Conservation (phyloP, 2,797 vertebrate species). For the Tadarida brasiliensis region DNA sequence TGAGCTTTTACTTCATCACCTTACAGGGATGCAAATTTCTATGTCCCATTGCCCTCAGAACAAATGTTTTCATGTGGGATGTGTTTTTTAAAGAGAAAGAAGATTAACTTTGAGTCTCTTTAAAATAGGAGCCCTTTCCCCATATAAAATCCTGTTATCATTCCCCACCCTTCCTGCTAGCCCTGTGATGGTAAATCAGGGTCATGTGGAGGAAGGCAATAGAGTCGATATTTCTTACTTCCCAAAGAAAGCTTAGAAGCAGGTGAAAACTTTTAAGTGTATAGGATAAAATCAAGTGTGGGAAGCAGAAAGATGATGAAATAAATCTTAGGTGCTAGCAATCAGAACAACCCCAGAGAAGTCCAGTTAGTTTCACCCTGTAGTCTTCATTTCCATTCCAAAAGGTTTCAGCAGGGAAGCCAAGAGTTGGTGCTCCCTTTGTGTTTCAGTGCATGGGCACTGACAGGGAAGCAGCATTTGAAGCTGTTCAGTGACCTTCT, state of each 20-base stretch:
- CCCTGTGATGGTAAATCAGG: not conserved
- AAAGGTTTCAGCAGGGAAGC: slow-evolving; percentile 82
- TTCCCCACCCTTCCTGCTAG: not conserved
- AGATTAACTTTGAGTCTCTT: slow-evolving; percentile 32
- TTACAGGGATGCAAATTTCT: slow-evolving; percentile 35
- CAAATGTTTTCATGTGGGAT: slow-evolving; percentile 30
- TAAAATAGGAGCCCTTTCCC: not conserved
- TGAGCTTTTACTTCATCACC: not conserved
- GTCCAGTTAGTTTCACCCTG: slow-evolving; percentile 73
- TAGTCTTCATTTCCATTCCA: slow-evolving; percentile 82
- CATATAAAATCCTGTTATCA: slow-evolving; percentile 39
- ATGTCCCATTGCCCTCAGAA: not conserved
- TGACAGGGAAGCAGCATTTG: slow-evolving; percentile 84
- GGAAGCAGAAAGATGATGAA: slow-evolving; percentile 77
- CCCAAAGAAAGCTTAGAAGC: slow-evolving; percentile 60
- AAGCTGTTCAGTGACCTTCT: slow-evolving; percentile 89
- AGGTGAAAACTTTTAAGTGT: slow-evolving; percentile 72
- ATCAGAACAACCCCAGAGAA: slow-evolving; percentile 59
- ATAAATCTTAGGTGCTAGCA: slow-evolving; percentile 57
- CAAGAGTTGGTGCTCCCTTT: slow-evolving; percentile 75
- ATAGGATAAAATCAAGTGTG: slow-evolving; percentile 67
- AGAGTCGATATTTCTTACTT: slow-evolving; percentile 68
- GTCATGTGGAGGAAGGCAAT: not conserved
- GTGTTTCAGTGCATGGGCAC: slow-evolving; percentile 79
- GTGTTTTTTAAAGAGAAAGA: slow-evolving; percentile 67